Base-by-base conservation (phyloP, 2,797 vertebrate genomes). In the Ptychadena robeensis region DNA sequence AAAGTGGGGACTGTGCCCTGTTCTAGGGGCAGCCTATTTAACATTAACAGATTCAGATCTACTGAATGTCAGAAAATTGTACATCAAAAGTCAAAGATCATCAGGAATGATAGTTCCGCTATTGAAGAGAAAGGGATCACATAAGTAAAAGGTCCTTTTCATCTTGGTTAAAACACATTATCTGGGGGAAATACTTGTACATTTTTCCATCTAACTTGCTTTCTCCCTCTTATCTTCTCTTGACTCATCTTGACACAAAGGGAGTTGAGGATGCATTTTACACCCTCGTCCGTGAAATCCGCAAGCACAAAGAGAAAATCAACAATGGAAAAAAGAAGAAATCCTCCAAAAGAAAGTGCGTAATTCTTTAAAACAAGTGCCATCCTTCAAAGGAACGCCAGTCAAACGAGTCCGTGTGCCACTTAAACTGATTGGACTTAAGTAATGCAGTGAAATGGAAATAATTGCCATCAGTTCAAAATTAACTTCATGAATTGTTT, bases 261-360 rank as follows among this genome's bases (percentile, higher is more conserved):
- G 95, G 95, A 25, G 95, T 96, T 48, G 95, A 96, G 82, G 95
- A 96, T 82, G 95, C 95, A 1, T 96, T 96, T 86, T 96, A 96
- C 86, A 96, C 95, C 2, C 91, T 96, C 10, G 95, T 96, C 32
- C 91, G 95, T 61, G 95, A 96, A 88, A 96, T 96, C 78, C 92
- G 95, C 87, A 93, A 89, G 88, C 95, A 96, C 83, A 96, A 96
- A 88, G 95, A 96, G 89, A 95, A 95, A 89, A 94, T 95, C 89
- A 95, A 93, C 91, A 96, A 94, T 86, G 95, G 95, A 86, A 95
- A 95, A 89, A 96, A 94, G 93, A 96, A 96, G 91, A 96, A 96
- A 77, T 86, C 84, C 67, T 89, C 88, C 38, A 88, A 87, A 77
- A 85, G 86, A 35, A 89, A 86, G 86, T 89, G 88, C 61, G 78